Conservation (phyloP, 1,140 invertebrate species). For the Drosophila lowei region DNA sequence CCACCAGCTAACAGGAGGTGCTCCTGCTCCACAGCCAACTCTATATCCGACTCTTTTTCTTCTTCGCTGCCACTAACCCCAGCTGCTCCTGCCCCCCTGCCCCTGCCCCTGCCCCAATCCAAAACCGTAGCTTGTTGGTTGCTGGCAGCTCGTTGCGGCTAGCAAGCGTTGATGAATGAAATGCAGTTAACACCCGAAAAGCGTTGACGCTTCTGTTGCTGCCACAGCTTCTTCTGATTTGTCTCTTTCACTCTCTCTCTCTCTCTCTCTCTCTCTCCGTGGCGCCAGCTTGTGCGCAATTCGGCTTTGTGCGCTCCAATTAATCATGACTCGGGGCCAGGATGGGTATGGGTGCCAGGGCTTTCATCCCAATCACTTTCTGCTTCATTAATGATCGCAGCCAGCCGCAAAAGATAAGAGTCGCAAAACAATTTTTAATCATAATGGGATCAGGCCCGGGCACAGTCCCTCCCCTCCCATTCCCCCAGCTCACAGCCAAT, state of each 20-base stretch:
- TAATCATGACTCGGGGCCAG: conserved; percentile 59
- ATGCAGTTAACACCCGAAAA: conserved; percentile 76
- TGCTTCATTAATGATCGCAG: conserved; percentile 60
- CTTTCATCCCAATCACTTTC: conserved; percentile 46
- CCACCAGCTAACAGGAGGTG: not conserved
- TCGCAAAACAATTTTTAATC: conserved; percentile 73
- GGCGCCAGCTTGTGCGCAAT: conserved; percentile 41
- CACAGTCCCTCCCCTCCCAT: not conserved
- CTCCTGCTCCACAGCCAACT: not conserved
- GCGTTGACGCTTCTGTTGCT: conserved; percentile 34
- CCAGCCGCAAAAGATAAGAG: conserved; percentile 62
- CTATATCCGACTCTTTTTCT: not conserved
- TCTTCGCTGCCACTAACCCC: conserved; percentile 9
- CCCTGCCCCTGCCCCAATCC: not conserved
- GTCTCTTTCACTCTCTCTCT: not conserved
- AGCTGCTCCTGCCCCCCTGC: conserved; percentile 7
- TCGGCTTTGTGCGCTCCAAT: conserved; percentile 54
- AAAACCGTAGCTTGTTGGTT: conserved; percentile 17
- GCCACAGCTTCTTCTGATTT: conserved; percentile 52
- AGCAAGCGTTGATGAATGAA: conserved; percentile 77
- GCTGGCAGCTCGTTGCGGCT: conserved; percentile 62
- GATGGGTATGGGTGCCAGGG: not conserved
- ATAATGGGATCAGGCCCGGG: conserved; percentile 60
- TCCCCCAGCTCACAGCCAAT: conserved; percentile 2
- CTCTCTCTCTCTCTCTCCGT: too few species aligned